Conservation (phyloP, 2,113 vertebrate species). For the Anarrhichthys ocellatus region DNA sequence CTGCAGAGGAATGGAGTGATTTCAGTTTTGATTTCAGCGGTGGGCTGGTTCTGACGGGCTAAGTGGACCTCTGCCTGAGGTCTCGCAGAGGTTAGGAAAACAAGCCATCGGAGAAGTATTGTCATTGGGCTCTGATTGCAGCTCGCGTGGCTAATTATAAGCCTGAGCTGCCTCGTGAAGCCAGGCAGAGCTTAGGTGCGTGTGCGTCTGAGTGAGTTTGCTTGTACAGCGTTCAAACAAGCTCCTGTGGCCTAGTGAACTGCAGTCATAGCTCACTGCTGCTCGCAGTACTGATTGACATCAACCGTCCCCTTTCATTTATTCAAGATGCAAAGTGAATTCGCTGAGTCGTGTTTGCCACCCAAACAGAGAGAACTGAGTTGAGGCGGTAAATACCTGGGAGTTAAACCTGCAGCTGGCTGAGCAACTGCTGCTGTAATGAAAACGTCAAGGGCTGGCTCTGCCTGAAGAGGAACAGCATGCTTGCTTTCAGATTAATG, state of each 20-base stretch:
- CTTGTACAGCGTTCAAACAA: constrained; percentile 37
- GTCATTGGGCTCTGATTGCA: constrained; percentile 93
- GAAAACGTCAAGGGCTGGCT: constrained; percentile 59
- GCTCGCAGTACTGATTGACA: constrained; percentile 52
- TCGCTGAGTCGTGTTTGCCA: constrained; percentile 54
- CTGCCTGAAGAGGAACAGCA: constrained; percentile 57
- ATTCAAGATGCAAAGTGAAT: constrained; percentile 60
- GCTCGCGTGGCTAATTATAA: constrained; percentile 93
- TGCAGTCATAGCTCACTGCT: constrained; percentile 26
- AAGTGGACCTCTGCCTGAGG: constrained; percentile 97
- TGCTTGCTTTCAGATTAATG: constrained; percentile 74
- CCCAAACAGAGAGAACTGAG: constrained; percentile 35
- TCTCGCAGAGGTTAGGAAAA: constrained; percentile 95
- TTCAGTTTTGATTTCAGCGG: constrained; percentile 85
- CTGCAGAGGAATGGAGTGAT: constrained; percentile 96
- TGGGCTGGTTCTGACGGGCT: constrained; percentile 94
- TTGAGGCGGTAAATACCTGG: constrained; percentile 57
- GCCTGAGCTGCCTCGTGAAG: constrained; percentile 79
- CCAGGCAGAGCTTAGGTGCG: constrained; percentile 75
- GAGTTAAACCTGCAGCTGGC: constrained; percentile 66
- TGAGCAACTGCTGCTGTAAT: constrained; percentile 61
- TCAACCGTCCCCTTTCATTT: constrained; percentile 47
- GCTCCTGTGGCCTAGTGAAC: constrained; percentile 30
- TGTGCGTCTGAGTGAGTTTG: constrained; percentile 34
- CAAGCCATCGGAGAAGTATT: constrained; percentile 88